A percentile compares a stretch with the other conserved stretches of the same genome.
Conservation (phyloP, 1,140 invertebrate species). For the Cyphomyrmex costatus region DNA sequence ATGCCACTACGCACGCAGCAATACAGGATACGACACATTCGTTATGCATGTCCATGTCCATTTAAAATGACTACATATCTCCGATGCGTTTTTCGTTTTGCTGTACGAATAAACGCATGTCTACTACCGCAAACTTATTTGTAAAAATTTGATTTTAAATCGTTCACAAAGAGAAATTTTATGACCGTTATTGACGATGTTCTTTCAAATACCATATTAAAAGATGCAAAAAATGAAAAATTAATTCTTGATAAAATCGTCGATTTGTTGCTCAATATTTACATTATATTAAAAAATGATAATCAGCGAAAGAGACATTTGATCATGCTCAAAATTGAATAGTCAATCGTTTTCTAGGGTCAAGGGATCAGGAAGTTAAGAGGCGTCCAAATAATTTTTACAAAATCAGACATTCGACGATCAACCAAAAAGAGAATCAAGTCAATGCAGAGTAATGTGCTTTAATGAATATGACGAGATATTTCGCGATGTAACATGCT, state of each 20-base stretch:
- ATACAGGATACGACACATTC: slow-evolving; percentile 80
- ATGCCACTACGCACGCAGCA: slow-evolving; percentile 85
- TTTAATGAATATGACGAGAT: slow-evolving; percentile 1
- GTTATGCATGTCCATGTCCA: slow-evolving; percentile 78
- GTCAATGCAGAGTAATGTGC: slow-evolving; percentile 13
- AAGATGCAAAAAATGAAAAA: slow-evolving; percentile 19
- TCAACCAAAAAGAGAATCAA: slow-evolving; percentile 41
- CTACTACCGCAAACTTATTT: neutral
- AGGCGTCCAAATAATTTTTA: slow-evolving; percentile 54
- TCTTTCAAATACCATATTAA: neutral
- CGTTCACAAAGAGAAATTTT: neutral
- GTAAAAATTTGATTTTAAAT: slow-evolving; percentile 7
- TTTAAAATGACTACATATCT: slow-evolving; percentile 62
- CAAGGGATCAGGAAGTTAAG: slow-evolving; percentile 27
- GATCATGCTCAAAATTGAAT: slow-evolving; percentile 19
- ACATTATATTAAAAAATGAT: neutral
- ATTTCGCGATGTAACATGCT: neutral
- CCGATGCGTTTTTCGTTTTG: slow-evolving; percentile 38
- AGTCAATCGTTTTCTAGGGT: slow-evolving; percentile 20
- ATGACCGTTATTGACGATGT: neutral
- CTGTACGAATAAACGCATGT: slow-evolving; percentile 37
- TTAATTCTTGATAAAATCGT: neutral
- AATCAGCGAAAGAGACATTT: neutral
- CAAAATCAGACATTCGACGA: slow-evolving; percentile 41
- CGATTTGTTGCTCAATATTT: neutral